These are phyloP conservation scores for honey bee (Apis mellifera) DNA, from an alignment of 1,140 invertebrate genomes.

Conservation along the genomic window DNA sequence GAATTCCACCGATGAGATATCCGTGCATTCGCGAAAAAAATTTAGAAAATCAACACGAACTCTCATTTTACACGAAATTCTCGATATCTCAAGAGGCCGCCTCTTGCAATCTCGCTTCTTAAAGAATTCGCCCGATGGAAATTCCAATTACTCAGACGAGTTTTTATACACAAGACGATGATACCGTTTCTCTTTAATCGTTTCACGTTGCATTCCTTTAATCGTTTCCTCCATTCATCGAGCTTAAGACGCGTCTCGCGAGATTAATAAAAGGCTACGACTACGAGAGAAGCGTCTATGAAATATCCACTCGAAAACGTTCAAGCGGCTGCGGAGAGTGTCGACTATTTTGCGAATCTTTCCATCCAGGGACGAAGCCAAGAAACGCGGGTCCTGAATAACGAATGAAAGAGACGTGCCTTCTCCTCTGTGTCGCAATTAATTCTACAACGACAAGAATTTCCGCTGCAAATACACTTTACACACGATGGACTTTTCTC, in stretches of 20 bases:
- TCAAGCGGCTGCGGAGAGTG: neutral
- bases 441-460: neutral
- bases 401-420: neutral
- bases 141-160: constrained; percentile 14
- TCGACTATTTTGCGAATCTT: constrained; percentile 3
- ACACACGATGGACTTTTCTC: neutral
- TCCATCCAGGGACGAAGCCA: neutral
- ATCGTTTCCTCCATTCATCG: constrained; percentile 23
- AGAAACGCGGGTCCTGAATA: neutral
- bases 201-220: constrained; percentile 14
- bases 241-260: constrained; percentile 7
- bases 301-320: constrained; percentile 29
- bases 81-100: neutral
- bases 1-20: too few relatives aligned
- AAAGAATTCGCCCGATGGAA: neutral
- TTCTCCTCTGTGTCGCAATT: neutral
- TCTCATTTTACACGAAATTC: neutral
- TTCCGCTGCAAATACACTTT: neutral
- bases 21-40: too few relatives aligned
- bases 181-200: constrained; percentile 34
- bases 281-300: constrained; percentile 21
- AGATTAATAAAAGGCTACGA: constrained; percentile 5
- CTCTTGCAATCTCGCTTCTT: too few relatives aligned
- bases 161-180: neutral
- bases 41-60: neutral